A percentile compares a stretch with the other conserved stretches of the same genome.
Conservation (phyloP, 2,888 invertebrate genomes). For the Sericinus montela region DNA sequence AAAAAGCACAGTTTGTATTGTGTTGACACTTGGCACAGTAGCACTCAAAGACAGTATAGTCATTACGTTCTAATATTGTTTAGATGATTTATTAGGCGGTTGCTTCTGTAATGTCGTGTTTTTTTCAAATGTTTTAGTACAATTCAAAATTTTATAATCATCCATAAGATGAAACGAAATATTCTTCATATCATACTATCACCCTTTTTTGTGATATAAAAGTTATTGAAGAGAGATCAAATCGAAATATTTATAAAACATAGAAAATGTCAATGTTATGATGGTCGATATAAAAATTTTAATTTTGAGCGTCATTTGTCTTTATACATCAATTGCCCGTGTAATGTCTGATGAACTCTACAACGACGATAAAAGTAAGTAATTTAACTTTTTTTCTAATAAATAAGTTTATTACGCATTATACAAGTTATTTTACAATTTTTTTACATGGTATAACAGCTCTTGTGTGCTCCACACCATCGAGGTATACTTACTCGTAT, state of each 20-base stretch:
- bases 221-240: neutral
- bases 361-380: slow-evolving; percentile 31
- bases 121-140: neutral
- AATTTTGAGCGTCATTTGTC: slow-evolving; percentile 18
- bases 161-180: slow-evolving; percentile 3
- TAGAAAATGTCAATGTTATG: slow-evolving; percentile 21
- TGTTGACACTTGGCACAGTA: slow-evolving; percentile 35
- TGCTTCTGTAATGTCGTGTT: slow-evolving; percentile 18
- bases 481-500: no score
- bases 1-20: slow-evolving; percentile 23
- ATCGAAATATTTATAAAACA: slow-evolving; percentile 12
- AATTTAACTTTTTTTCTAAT: neutral
- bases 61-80: no score
- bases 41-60: no score
- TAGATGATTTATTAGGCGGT: slow-evolving; percentile 33
- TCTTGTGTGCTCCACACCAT: no score
- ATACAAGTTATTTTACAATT: no score
- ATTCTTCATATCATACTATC: neutral
- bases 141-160: neutral
- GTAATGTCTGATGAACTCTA: slow-evolving; percentile 24
- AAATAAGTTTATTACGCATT: no score
- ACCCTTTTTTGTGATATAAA: neutral
- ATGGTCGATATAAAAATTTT: slow-evolving; percentile 25
- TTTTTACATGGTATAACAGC: no score
- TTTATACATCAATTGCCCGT: slow-evolving; percentile 3